Base-by-base conservation (phyloP, 1,140 invertebrate species). In the Heliconius nattereri region DNA sequence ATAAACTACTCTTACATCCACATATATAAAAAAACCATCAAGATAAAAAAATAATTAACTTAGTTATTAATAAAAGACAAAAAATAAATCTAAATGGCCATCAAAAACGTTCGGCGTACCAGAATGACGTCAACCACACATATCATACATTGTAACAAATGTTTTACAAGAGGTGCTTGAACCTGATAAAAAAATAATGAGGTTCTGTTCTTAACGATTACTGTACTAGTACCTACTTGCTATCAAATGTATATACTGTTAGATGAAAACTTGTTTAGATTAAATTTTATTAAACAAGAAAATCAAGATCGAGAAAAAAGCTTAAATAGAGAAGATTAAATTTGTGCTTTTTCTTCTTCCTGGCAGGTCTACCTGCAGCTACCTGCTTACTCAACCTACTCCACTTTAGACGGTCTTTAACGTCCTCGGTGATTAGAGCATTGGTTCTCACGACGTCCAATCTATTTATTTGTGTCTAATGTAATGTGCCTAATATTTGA, bases 151-250 rank as follows among this genome's bases (percentile, higher is more conserved):
- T 76, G 74, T 76, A 35, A 60, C 77, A 66, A 72, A 74, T n/a
- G 71, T 40, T 73, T 35, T 19, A 45, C 40, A n/a, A 32, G 52
- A 54, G 77, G 71, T 78, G 54, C 73, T 37, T 66, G 77, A 74
- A 54, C 37, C 71, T 73, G 77, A 57, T 74, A 74, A 78, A 78
- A 78, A 78, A 78, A 54, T 74, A 72, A 78, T 70, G 71, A 29
- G 40, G 35, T 78, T 78, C 66, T 73, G 19, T 76, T 70, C 23
- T 57, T 66, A 32, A 74, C 26, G 26, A 78, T 74, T 29, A 66
- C 23, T 66, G 7, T 35, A n/a, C n/a, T n/a, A n/a, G n/a, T n/a
- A 35, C 32, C n/a, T 66, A 23, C 8, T 29, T 32, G 54, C 54
- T 60, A 35, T 74, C 66, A 73, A 73, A 73, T 75, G n/a, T 40